Evolutionary conservation across 2,888 invertebrate species (phyloP), one percentile per base, ranked within the genome.

Genomic region (Glomeris marginata): DNA sequence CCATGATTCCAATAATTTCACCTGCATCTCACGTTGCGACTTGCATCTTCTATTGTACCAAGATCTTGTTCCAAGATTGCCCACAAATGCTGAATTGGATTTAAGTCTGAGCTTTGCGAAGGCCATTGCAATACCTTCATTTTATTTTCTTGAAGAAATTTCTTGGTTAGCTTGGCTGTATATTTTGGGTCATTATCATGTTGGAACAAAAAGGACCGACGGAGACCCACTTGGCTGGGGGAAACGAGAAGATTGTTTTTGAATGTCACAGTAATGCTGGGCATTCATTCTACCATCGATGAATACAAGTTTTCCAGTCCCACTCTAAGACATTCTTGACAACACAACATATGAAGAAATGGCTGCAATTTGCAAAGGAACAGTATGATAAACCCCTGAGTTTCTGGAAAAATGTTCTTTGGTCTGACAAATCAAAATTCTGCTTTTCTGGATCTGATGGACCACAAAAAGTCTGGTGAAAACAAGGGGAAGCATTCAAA

Each of bases 71-170:
- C 42, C 22, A 49, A 33, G n/a, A 20, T 4, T 2, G 18, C 8
- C 49, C 44, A 49, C 36, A 49, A 37, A 49, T 49, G 18, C 45
- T 49, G 20, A 4, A 49, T 49, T 16, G 45, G 50, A 28, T 50
- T 50, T 3, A 45, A 15, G 44, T 45, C 50, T 13, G 28, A 44
- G 15, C 37, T 34, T 18, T 45, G 44, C 10, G 40, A 16, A 21
- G 22, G 45, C 37, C 36, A 45, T 34, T 13, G 16, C 20, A 45
- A 33, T n/a, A 21, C n/a, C 18, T 22, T 13, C 16, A 38, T 11
- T 36, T 34, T 35, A 34, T 35, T 2, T 15, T 45, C 20, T 20
- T 22, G 11, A n/a, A 50, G n/a, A 18, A 11, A 50, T 37, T 45
- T 21, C 38, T 45, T 50, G 33, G 43, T 45, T 18, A 20, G 13